Percentiles rank a stretch among this genome's conserved stretches.
Conservation (phyloP, 2,797 vertebrate genomes). For the Halcyon chelicuti region DNA sequence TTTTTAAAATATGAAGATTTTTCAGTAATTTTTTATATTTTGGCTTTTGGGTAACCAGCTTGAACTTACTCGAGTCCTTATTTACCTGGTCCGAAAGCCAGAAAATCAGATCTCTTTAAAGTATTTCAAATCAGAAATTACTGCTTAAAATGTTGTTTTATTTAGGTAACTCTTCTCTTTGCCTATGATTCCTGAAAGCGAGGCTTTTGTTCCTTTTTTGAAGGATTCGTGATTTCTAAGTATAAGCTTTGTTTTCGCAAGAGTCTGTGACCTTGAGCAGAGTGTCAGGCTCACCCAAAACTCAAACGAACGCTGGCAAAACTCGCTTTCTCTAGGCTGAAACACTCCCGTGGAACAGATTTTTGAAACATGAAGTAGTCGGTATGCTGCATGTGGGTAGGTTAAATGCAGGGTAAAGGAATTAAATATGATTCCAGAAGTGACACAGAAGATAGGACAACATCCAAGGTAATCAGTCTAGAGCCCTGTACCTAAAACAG, state of each 20-base stretch:
- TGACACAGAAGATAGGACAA: background rate
- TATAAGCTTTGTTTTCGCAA: background rate
- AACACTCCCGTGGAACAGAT: background rate
- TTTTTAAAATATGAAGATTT: background rate
- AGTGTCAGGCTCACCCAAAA: conserved; percentile 4
- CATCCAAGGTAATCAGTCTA: background rate
- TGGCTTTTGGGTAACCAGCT: background rate
- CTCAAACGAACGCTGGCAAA: background rate
- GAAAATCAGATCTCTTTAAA: background rate
- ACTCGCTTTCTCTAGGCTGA: background rate
- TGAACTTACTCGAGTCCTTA: background rate
- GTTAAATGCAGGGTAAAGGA: background rate
- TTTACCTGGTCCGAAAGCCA: background rate
- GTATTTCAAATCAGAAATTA: background rate
- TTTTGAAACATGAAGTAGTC: background rate
- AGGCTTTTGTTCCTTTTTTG: background rate
- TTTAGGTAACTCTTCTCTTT: background rate
- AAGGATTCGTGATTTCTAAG: background rate
- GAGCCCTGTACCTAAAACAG: background rate
- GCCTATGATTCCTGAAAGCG: background rate
- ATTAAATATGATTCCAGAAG: background rate
- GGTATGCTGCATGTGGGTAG: background rate
- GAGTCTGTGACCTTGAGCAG: background rate
- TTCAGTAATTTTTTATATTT: background rate
- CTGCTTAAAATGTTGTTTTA: background rate